These are phyloP conservation scores for Alouatta palliata DNA, from an alignment of 2,113 vertebrate species.

Conservation along the genomic window DNA sequence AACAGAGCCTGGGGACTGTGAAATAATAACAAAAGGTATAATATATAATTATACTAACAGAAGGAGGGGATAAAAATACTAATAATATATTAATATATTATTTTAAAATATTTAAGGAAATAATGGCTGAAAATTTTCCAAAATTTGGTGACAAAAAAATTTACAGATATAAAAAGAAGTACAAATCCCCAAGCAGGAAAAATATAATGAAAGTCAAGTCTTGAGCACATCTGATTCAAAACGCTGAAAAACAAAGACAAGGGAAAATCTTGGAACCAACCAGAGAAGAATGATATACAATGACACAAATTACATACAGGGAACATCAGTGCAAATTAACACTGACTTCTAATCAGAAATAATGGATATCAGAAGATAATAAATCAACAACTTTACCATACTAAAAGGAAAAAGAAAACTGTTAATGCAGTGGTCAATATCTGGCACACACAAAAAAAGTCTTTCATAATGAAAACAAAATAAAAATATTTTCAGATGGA, in stretches of 20 bases:
- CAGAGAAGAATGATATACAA: background rate
- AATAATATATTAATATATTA: background rate
- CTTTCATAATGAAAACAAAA: background rate
- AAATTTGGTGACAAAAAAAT: slow-evolving; percentile 5
- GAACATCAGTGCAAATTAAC: background rate
- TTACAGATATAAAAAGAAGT: background rate
- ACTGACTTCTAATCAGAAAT: background rate
- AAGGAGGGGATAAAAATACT: background rate
- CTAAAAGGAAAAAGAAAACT: background rate
- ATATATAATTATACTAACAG: background rate
- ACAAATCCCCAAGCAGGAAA: background rate
- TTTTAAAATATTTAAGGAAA: background rate
- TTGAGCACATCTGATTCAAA: background rate
- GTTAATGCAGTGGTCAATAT: background rate
- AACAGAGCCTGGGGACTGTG: background rate
- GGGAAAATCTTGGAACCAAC: background rate
- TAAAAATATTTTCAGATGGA: background rate
- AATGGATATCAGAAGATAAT: background rate
- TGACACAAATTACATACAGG: background rate
- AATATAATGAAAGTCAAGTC: background rate
- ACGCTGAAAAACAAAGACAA: background rate
- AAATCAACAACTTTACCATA: background rate
- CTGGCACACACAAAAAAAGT: background rate
- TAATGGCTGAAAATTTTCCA: background rate
- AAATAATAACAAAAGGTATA: background rate